Base-by-base conservation (phyloP, 2,797 vertebrate genomes). In the Enteromius unitaeniatus region DNA sequence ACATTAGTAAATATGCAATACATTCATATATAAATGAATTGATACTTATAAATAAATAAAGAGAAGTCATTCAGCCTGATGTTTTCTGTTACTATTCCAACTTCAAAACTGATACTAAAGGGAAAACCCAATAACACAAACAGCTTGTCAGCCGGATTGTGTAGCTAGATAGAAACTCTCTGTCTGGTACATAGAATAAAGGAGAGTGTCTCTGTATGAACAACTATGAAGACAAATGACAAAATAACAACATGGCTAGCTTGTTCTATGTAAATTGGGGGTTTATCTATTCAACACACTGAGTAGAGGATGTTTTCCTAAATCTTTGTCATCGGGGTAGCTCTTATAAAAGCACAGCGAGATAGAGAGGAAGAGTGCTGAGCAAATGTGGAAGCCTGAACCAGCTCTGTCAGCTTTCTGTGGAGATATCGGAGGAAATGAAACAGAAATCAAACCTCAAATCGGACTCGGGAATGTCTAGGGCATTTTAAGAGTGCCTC, bases 271-370 rank as follows among this genome's bases (percentile, higher is more conserved):
- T 53, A 42, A 78, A 60, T 67, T 49, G 28, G 17, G 28, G 67
- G 78, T 40, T 81, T 73, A 81, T 73, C 47, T 31, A 53, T 84
- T 58, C 55, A 81, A 69, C 84, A 81, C 53, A 78, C 11, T 53
- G 45, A 17, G 34, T 34, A 37, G 55, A 85, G 79, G 67, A 85
- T 78, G 84, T 82, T 82, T 78, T 78, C 74, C 42, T 78, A 65
- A 64, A 45, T 77, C 79, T 55, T 82, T 82, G 75, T 85, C 26
- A 82, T 78, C 31, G 31, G 37, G 21, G 17, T 15, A 58, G 26
- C 58, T 67, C 21, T 76, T 76, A 69, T 5, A 70, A 69, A 65
- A 64, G 53, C 76, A 68, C 13, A 47, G 31, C 21, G 31, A 49
- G 68, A 67, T n/a, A 58, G 23, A 79, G 74, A 77, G 84, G 79